Evolutionary conservation across 2,113 vertebrate species (phyloP).

Genomic region (Pygoscelis adeliae): DNA sequence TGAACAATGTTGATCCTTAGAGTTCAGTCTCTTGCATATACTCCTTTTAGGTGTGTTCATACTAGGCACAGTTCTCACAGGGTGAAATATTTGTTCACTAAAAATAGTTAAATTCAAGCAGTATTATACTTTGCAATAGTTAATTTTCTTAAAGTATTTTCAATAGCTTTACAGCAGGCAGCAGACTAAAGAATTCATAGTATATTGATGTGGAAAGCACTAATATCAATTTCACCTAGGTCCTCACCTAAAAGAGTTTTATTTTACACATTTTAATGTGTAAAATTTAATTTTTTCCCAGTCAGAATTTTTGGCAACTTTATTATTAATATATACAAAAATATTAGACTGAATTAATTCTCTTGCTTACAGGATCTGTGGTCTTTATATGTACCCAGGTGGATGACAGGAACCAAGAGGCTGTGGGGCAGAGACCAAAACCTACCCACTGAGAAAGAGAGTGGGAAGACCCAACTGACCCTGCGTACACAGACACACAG

Average conservation of each 20-base stretch:
- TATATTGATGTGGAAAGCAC: background rate
- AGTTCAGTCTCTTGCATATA: background rate
- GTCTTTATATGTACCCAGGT: background rate
- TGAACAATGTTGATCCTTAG: background rate
- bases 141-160: background rate
- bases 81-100: background rate
- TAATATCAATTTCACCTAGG: background rate
- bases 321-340: background rate
- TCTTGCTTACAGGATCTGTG: background rate
- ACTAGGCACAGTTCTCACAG: background rate
- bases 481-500: background rate
- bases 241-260: background rate
- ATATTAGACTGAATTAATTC: background rate
- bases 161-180: background rate
- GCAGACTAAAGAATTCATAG: background rate
- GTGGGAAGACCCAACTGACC: background rate
- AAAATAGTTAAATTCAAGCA: background rate
- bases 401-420: background rate
- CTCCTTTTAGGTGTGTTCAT: background rate
- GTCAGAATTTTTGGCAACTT: background rate
- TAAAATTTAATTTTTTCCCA: background rate
- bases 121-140: background rate
- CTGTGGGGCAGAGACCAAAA: background rate
- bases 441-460: background rate
- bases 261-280: background rate